Evolutionary conservation across 2,888 invertebrate species (phyloP).

Genomic region (Gastrophysa polygoni): DNA sequence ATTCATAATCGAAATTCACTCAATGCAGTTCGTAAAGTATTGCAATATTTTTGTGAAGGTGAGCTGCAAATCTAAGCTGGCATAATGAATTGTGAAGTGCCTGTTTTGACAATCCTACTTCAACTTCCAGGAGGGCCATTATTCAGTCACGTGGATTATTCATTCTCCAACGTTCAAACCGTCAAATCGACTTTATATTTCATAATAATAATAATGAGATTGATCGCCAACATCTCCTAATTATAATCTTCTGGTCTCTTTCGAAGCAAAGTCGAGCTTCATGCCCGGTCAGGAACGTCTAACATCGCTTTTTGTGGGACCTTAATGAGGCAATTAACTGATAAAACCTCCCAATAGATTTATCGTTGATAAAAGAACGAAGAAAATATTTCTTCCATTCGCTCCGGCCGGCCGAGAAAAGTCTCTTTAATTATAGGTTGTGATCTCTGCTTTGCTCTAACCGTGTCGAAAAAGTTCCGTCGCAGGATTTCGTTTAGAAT

Average conservation of each 20-base stretch:
- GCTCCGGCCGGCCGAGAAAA: slow-evolving; percentile 5
- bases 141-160: too few species aligned
- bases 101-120: too few species aligned
- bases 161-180: not conserved
- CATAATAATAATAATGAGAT: slow-evolving; percentile 4
- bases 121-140: too few species aligned
- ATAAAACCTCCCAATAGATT: slow-evolving; percentile 17
- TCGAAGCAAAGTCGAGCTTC: slow-evolving; percentile 4
- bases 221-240: slow-evolving; percentile 7
- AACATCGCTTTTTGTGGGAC: slow-evolving; percentile 14
- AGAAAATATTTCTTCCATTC: slow-evolving; percentile 8
- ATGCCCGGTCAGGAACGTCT: slow-evolving; percentile 1
- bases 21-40: too few species aligned
- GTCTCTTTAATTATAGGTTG: slow-evolving; percentile 19
- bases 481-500: too few species aligned
- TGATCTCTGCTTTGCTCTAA: slow-evolving; percentile 15
- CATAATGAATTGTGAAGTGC: too few species aligned
- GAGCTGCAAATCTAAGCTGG: too few species aligned
- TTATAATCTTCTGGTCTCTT: slow-evolving; percentile 7
- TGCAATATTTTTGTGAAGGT: too few species aligned
- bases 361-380: slow-evolving; percentile 8
- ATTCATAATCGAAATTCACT: too few species aligned
- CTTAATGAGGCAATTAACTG: slow-evolving; percentile 21
- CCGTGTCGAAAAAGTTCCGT: too few species aligned
- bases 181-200: not conserved